A percentile compares a stretch with the other conserved stretches of the same genome.
Evolutionary conservation across 2,797 vertebrate species (phyloP).

Genomic region (Sylvia borin): DNA sequence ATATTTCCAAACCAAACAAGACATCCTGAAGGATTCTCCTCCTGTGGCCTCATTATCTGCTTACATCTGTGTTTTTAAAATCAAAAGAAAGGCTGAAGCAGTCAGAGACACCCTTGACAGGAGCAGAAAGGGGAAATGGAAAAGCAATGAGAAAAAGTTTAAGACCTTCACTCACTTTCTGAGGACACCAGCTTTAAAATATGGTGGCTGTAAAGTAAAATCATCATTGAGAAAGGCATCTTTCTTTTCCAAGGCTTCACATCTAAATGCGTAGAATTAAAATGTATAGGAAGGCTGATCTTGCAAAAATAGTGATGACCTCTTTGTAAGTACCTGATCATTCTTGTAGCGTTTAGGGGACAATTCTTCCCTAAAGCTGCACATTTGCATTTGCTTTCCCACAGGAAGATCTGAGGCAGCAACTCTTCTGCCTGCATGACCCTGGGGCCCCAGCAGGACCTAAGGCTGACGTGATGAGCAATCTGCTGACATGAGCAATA

Average conservation of each 20-base stretch:
- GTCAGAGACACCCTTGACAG: not conserved
- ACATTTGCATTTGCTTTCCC: not conserved
- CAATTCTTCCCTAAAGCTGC: not conserved
- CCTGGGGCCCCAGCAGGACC: not conserved
- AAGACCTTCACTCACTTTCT: not conserved
- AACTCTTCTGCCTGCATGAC: not conserved
- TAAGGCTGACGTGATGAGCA: not conserved
- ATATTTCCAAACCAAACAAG: slow-evolving; percentile 79
- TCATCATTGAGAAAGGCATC: not conserved
- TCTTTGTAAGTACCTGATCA: not conserved
- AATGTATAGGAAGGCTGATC: not conserved
- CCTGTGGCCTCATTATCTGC: slow-evolving; percentile 71
- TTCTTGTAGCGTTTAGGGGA: not conserved
- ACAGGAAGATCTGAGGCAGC: not conserved
- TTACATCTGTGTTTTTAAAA: slow-evolving; percentile 64
- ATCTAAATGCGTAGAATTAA: not conserved
- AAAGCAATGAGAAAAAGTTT: not conserved
- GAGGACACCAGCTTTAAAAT: not conserved
- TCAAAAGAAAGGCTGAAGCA: slow-evolving; percentile 39
- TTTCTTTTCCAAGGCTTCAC: not conserved
- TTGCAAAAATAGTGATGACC: not conserved
- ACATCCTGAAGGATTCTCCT: slow-evolving; percentile 75
- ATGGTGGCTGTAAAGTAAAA: not conserved
- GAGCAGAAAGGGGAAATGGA: not conserved
- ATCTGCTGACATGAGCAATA: not conserved